Conservation (phyloP, 2,888 invertebrate genomes). For the Rotaria socialis region DNA sequence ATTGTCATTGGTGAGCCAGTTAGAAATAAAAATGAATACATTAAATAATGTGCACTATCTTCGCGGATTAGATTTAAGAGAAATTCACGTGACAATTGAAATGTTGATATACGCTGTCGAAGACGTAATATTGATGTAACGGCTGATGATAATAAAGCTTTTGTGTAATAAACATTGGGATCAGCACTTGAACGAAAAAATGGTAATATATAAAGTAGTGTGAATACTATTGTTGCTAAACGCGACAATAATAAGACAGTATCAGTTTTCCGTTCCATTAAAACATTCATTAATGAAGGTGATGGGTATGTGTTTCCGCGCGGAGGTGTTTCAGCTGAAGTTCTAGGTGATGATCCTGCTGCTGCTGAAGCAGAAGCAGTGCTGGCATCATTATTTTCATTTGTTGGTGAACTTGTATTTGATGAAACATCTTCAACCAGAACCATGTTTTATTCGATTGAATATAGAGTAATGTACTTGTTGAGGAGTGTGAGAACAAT, state of each 20-base stretch:
- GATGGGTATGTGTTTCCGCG: neutral
- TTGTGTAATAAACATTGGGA: slow-evolving; percentile 69
- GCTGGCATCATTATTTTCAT: neutral
- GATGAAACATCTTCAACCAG: neutral
- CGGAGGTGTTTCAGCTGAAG: neutral
- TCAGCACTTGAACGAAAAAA: neutral
- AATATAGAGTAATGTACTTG: neutral
- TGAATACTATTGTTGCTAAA: slow-evolving; percentile 22
- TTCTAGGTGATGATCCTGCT: neutral
- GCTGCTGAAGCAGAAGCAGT: too few relatives aligned
- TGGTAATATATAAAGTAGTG: neutral
- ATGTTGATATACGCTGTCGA: slow-evolving; percentile 81
- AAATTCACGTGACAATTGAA: slow-evolving; percentile 77
- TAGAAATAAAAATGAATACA: slow-evolving; percentile 89
- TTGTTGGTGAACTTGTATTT: neutral
- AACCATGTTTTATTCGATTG: neutral
- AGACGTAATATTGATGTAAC: slow-evolving; percentile 88
- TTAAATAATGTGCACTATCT: slow-evolving; percentile 85
- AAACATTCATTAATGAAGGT: neutral
- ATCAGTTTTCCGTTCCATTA: slow-evolving; percentile 17
- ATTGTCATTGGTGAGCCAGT: slow-evolving; percentile 83
- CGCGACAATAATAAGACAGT: slow-evolving; percentile 17
- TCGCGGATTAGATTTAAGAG: slow-evolving; percentile 71
- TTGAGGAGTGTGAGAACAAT: neutral
- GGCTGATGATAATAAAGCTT: slow-evolving; percentile 83